Evolutionary conservation across 2,888 invertebrate species (phyloP), one percentile per base, ranked within the genome.

Genomic region (Crematogaster levior): DNA sequence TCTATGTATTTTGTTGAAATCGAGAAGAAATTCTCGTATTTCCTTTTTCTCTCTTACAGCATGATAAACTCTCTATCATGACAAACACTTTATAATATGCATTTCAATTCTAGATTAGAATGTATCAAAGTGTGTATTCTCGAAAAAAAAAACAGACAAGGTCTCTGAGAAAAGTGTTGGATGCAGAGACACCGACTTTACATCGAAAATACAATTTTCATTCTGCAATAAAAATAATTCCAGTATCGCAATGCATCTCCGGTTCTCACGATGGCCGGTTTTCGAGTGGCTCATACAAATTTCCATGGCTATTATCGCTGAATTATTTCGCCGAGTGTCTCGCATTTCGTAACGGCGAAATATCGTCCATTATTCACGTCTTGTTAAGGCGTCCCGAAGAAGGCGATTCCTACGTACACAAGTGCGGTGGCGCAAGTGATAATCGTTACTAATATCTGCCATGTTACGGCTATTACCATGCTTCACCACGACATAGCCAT

Each of bases 361-460:
- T 87, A 86, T 89, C 86, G 66, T 84, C 27, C 85, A 80, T 86
- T 75, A 85, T 85, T 89, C 84, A 85, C 85, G 88, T 84, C 84
- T 86, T 66, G 86, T 89, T 87, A 85, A 81, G 77, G 75, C 73
- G 51, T 66, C 66, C 65, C 81, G 81, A 82, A 84, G 77, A 84
- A 84, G 84, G 84, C 83, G 88, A 84, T 85, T 86, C 84, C 74
- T 63, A 65, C 75, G 61, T 40, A 18, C 60, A 46, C 66, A 66
- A 56, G 37, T 73, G 65, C 85, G 65, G 88, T 88, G 89, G 87
- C 89, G 88, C 83, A 82, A 89, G 89, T 83, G 86, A 89, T 89
- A 88, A 89, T 89, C 90, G 90, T 87, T 85, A 87, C 90, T 88
- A 88, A 91, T 90, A 89, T 90, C 89, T 88, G 88, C 88, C 84